phyloP scores from a whole-genome alignment of 1,140 invertebrate species.

The Elysia chlorotica region DNA sequence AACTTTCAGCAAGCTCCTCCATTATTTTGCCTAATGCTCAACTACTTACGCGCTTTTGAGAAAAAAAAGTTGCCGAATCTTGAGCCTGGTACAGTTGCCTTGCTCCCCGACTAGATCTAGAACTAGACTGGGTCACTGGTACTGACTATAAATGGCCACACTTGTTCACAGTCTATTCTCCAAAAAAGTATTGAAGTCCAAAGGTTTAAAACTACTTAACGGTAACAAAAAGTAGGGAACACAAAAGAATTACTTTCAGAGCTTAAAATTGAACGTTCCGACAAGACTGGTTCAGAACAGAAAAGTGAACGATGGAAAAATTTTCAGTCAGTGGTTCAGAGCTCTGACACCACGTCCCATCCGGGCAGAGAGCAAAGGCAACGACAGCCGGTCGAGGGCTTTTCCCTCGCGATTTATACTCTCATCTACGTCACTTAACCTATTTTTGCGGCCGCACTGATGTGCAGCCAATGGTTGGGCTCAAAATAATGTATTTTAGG shows the following conservation, averaged over 20 bases:
- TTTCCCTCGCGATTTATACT: constrained; percentile 14
- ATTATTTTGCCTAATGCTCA: no score
- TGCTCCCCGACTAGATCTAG: no score
- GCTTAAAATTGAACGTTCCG: no score
- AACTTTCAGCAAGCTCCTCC: constrained; percentile 49
- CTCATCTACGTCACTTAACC: constrained; percentile 4
- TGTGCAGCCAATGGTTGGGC: constrained; percentile 12
- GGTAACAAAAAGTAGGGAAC: no score
- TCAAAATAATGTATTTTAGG: constrained; percentile 21
- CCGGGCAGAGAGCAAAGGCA: constrained; percentile 17
- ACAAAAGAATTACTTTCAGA: no score
- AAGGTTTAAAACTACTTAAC: no score
- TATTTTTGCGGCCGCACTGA: constrained; percentile 13
- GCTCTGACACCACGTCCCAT: background rate
- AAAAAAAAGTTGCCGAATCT: no score
- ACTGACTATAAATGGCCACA: constrained; percentile 1
- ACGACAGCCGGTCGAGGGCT: constrained; percentile 5
- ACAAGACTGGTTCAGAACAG: no score
- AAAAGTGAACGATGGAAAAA: background rate
- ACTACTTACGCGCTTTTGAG: no score
- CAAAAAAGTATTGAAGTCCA: no score
- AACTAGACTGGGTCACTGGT: constrained; percentile 28
- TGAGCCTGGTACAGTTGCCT: no score
- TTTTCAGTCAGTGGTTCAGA: background rate
- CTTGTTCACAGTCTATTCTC: no score